Evolutionary conservation across 1,140 invertebrate species (phyloP).

Genomic region (Parasteatoda tepidariorum): DNA sequence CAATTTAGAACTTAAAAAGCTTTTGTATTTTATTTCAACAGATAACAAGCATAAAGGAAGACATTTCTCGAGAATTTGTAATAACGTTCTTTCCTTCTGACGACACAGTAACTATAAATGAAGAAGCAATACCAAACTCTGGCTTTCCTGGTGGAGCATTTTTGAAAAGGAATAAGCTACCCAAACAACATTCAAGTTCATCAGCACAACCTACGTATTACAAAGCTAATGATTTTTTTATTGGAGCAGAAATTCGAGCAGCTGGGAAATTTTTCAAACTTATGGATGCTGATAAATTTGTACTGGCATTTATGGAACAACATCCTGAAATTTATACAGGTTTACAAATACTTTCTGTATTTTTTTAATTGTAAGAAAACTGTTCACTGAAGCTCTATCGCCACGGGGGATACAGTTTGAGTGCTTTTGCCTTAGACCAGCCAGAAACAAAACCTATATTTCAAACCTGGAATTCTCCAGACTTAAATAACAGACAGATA

Average conservation of each 20-base stretch:
- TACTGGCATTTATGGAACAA: constrained; percentile 42
- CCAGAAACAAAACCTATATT: too few species aligned
- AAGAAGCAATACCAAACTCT: constrained; percentile 34
- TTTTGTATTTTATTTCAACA: constrained; percentile 3
- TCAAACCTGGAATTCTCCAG: too few species aligned
- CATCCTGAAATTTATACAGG: constrained; percentile 45
- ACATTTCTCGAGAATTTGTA: constrained; percentile 12
- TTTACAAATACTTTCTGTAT: background rate
- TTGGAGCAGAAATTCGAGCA: constrained; percentile 33
- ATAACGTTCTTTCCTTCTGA: constrained; percentile 34
- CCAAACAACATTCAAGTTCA: background rate
- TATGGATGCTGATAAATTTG: constrained; percentile 39
- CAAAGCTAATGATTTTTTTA: constrained; percentile 17
- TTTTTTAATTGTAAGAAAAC: too few species aligned
- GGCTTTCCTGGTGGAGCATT: constrained; percentile 37
- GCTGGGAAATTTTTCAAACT: constrained; percentile 30
- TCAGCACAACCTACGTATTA: background rate
- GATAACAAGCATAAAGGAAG: constrained; percentile 12
- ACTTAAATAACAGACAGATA: too few species aligned
- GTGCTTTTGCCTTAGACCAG: too few species aligned
- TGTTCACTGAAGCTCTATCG: too few species aligned
- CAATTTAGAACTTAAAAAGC: too few species aligned
- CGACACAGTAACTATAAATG: constrained; percentile 23
- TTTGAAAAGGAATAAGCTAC: constrained; percentile 10
- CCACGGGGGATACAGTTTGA: background rate